These are phyloP conservation scores for Manacus vitellinus DNA, from an alignment of 2,113 vertebrate species.

Conservation along the genomic window DNA sequence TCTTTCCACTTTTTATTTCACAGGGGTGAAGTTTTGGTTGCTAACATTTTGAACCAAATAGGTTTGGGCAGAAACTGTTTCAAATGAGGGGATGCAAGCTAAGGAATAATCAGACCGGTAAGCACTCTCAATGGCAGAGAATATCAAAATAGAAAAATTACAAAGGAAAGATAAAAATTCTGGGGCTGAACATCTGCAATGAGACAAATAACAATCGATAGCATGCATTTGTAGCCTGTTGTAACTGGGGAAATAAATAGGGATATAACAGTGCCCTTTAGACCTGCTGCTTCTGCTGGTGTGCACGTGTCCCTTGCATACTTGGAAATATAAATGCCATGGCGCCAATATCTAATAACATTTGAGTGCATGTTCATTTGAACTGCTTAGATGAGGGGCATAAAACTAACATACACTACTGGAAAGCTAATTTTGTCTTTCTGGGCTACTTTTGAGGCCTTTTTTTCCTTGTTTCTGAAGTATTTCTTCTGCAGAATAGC, in stretches of 20 bases:
- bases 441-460: not conserved
- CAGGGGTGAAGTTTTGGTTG: not conserved
- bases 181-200: not conserved
- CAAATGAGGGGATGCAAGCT: not conserved
- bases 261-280: slow-evolving; percentile 34
- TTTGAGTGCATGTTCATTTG: slow-evolving; percentile 36
- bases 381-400: not conserved
- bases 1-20: not conserved
- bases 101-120: not conserved
- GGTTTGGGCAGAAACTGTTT: not conserved
- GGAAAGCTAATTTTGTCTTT: slow-evolving; percentile 31
- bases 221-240: slow-evolving; percentile 1
- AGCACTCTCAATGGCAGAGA: not conserved
- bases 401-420: not conserved
- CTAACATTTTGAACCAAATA: not conserved
- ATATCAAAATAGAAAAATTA: slow-evolving; percentile 19
- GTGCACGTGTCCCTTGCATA: not conserved
- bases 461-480: not conserved
- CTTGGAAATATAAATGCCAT: slow-evolving; percentile 39
- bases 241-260: slow-evolving; percentile 34
- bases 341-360: slow-evolving; percentile 29
- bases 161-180: slow-evolving; percentile 19
- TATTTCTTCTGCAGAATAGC: not conserved
- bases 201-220: slow-evolving; percentile 42
- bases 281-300: slow-evolving; percentile 28